Evolutionary conservation across 2,888 invertebrate genomes (phyloP).

Genomic region (Tetragnatha montana): DNA sequence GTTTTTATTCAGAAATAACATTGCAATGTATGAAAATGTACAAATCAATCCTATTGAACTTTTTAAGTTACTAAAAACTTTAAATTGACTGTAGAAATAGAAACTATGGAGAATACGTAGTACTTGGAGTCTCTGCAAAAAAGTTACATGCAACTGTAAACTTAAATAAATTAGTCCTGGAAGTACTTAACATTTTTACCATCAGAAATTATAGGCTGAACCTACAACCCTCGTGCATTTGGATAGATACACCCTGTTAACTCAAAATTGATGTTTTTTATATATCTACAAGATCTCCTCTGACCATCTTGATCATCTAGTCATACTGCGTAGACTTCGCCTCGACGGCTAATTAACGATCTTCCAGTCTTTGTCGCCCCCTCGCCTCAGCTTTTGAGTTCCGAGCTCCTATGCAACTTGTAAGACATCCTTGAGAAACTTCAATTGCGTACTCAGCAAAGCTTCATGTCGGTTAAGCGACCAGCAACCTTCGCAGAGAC

Average conservation of each 20-base stretch:
- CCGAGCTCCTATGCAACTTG: constrained; percentile 15
- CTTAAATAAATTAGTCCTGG: constrained; percentile 11
- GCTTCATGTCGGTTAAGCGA: constrained; percentile 37
- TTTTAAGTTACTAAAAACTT: neutral
- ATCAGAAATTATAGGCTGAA: constrained; percentile 68
- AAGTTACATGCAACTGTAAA: constrained; percentile 1
- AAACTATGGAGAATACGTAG: no score
- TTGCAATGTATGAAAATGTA: neutral
- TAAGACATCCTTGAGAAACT: constrained; percentile 16
- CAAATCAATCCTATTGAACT: neutral
- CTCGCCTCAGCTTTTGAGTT: constrained; percentile 47
- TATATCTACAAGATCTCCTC: constrained; percentile 50
- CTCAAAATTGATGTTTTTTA: constrained; percentile 43
- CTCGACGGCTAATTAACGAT: constrained; percentile 50
- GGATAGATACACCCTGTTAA: constrained; percentile 64
- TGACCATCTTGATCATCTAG: constrained; percentile 51
- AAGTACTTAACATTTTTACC: constrained; percentile 67
- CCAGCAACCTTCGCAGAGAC: constrained; percentile 47
- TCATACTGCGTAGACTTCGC: constrained; percentile 58
- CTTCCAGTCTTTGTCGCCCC: constrained; percentile 44
- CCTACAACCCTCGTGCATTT: constrained; percentile 64
- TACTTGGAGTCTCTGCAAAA: neutral
- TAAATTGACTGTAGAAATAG: no score
- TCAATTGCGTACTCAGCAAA: constrained; percentile 34
- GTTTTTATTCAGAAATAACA: neutral